phyloP scores from a whole-genome alignment of 2,797 vertebrate species.

The Eutrigla gurnardus region DNA sequence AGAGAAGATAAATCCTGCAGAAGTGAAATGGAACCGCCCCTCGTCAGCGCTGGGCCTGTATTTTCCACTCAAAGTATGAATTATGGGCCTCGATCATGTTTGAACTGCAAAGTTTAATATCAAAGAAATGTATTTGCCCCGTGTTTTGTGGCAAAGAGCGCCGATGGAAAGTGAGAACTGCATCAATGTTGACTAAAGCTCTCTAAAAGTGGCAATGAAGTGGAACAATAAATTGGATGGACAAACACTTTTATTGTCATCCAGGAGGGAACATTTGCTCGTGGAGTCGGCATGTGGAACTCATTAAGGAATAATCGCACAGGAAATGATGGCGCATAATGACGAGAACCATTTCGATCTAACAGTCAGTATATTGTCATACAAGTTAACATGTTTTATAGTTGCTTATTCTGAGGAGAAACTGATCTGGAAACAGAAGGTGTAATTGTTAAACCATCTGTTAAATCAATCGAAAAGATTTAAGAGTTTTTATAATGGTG shows the following conservation, averaged over 20 bases:
- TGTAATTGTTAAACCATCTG: conserved; percentile 36
- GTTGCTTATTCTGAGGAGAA: conserved; percentile 24
- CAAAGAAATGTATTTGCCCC: conserved; percentile 54
- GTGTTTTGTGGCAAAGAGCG: conserved; percentile 41
- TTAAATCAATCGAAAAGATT: conserved; percentile 8
- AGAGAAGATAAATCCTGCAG: conserved; percentile 43
- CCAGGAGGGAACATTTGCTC: conserved; percentile 40
- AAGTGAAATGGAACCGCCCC: conserved; percentile 37
- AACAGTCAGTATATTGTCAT: conserved; percentile 19
- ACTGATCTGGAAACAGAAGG: conserved; percentile 10
- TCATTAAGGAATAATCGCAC: conserved; percentile 43
- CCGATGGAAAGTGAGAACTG: conserved; percentile 58
- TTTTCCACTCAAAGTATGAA: conserved; percentile 55
- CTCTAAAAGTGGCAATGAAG: conserved; percentile 50
- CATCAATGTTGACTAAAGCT: conserved; percentile 41
- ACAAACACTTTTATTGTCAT: conserved; percentile 53
- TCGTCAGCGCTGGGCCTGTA: conserved; percentile 31
- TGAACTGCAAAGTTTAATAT: conserved; percentile 61
- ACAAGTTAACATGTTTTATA: conserved; percentile 21
- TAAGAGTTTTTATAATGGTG: conserved; percentile 11
- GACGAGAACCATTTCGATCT: conserved; percentile 41
- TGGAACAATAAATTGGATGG: conserved; percentile 55
- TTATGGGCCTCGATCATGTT: conserved; percentile 51
- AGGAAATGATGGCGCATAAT: conserved; percentile 45
- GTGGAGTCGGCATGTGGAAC: conserved; percentile 49